Conservation (phyloP, 2,113 vertebrate species). For the Austrofundulus limnaeus region DNA sequence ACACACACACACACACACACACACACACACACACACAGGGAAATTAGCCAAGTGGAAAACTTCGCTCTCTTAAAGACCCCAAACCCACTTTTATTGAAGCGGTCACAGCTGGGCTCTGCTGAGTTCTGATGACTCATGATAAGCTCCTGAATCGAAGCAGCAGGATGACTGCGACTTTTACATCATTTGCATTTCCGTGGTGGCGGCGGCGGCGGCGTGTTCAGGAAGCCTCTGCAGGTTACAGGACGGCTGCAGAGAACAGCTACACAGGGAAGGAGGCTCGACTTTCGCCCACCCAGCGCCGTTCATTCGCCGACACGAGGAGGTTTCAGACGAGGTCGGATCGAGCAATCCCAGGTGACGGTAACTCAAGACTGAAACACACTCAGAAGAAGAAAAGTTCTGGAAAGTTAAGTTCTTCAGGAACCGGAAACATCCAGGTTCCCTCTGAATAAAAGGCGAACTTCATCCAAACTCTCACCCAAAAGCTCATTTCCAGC, state of each 20-base stretch:
- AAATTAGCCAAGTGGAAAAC: constrained; percentile 31
- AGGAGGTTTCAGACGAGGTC: neutral
- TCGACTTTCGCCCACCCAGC: constrained; percentile 3
- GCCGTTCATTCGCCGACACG: neutral
- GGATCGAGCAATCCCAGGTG: neutral
- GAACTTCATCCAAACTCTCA: neutral
- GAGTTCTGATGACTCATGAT: constrained; percentile 43
- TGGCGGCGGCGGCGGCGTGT: neutral
- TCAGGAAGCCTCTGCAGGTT: constrained; percentile 12
- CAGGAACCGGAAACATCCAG: neutral
- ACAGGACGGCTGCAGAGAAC: neutral
- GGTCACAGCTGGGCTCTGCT: constrained; percentile 9
- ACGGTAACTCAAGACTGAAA: neutral
- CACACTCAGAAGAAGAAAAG: neutral
- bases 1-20: too few species aligned
- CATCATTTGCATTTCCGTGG: constrained; percentile 23
- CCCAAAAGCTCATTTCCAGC: neutral
- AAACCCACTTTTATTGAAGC: constrained; percentile 22
- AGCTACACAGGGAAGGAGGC: constrained; percentile 6
- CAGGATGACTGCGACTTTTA: constrained; percentile 23
- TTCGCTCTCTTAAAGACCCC: constrained; percentile 8
- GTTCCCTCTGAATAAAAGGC: neutral
- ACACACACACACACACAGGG: constrained; percentile 12
- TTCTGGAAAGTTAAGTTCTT: neutral
- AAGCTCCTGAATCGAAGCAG: constrained; percentile 21